Conservation (phyloP, 2,888 invertebrate species). For the Drosophila rubida region DNA sequence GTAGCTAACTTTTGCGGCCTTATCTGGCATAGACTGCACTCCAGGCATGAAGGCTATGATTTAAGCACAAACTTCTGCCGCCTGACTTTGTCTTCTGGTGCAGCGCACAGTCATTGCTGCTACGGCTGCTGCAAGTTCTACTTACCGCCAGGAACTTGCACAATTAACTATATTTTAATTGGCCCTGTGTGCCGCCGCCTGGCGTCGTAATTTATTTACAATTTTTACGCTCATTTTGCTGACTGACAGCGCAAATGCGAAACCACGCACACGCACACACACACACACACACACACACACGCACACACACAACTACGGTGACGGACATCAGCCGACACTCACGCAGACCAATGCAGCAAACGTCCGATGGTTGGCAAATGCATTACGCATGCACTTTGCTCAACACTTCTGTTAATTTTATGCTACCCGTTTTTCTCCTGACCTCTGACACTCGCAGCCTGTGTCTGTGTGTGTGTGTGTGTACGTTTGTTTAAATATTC, state of each 20-base stretch:
- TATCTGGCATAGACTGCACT: conserved; percentile 67
- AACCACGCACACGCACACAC: conserved; percentile 30
- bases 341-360: background rate
- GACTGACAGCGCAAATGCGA: conserved; percentile 52
- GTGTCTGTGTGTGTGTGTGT: conserved; percentile 21
- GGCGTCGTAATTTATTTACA: conserved; percentile 63
- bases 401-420: conserved; percentile 81
- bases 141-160: conserved; percentile 58
- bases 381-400: conserved; percentile 80
- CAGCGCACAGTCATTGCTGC: conserved; percentile 7
- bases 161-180: conserved; percentile 71
- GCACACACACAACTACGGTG: too few relatives aligned
- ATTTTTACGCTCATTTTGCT: conserved; percentile 65
- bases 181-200: conserved; percentile 36
- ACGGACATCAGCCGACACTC: too few relatives aligned
- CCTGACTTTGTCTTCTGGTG: conserved; percentile 48
- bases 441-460: background rate
- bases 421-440: conserved; percentile 43
- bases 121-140: conserved; percentile 36
- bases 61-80: conserved; percentile 65
- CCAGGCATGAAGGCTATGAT: conserved; percentile 64
- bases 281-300: conserved; percentile 34
- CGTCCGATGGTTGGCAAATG: conserved; percentile 49
- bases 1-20: conserved; percentile 60
- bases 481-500: conserved; percentile 70